phyloP scores from a whole-genome alignment of 2,888 invertebrate genomes.

The Trachelus stipa region DNA sequence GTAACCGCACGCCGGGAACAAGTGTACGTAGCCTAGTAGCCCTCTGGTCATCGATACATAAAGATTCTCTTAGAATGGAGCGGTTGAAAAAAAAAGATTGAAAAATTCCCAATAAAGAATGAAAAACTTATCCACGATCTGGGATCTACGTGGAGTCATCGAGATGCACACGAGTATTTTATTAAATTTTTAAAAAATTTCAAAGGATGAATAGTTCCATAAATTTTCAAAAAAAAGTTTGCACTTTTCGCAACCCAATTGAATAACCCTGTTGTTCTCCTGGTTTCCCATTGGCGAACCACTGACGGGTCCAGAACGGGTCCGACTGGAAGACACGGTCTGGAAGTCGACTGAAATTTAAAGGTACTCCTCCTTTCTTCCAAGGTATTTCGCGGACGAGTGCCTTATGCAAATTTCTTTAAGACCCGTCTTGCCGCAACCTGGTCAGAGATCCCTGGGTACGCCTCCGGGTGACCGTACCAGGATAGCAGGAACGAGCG shows the following conservation, averaged over 20 bases:
- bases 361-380: neutral
- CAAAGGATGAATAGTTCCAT: neutral
- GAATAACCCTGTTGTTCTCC: neutral
- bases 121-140: conserved; percentile 1
- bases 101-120: conserved; percentile 9
- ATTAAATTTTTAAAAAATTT: neutral
- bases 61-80: neutral
- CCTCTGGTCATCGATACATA: neutral
- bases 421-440: neutral
- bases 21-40: neutral
- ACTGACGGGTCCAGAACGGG: neutral
- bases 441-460: neutral
- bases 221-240: neutral
- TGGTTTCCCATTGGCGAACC: neutral
- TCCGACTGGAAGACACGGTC: neutral
- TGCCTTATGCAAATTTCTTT: neutral
- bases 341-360: neutral
- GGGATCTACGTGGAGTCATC: neutral
- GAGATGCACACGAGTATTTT: neutral
- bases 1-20: neutral
- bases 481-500: neutral
- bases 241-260: neutral
- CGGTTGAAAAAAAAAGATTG: neutral
- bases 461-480: neutral
- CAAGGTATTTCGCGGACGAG: neutral